phyloP scores from a whole-genome alignment of 2,888 invertebrate genomes.

The Agrochola macilenta region DNA sequence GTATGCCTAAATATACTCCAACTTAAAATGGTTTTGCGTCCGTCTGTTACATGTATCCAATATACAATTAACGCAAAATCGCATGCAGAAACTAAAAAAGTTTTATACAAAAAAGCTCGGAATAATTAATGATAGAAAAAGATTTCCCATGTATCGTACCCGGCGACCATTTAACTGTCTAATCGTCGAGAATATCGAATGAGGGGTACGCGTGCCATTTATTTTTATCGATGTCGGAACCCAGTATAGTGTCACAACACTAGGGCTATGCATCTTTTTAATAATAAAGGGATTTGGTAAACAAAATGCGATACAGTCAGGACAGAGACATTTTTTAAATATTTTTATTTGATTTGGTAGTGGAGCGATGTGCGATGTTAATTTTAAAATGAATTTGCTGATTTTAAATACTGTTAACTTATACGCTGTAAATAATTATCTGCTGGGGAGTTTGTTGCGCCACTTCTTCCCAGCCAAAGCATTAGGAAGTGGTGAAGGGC shows the following conservation, averaged over 20 bases:
- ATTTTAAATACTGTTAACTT: constrained; percentile 19
- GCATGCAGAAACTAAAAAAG: constrained; percentile 62
- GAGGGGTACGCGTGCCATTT: constrained; percentile 62
- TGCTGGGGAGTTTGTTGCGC: neutral
- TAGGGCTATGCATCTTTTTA: constrained; percentile 84
- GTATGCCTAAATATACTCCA: constrained; percentile 24
- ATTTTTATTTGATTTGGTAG: constrained; percentile 62
- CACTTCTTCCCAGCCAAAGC: neutral
- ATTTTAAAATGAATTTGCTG: constrained; percentile 12
- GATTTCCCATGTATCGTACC: constrained; percentile 77
- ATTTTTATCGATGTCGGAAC: constrained; percentile 76
- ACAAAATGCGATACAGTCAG: constrained; percentile 76
- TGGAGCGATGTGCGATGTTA: constrained; percentile 15
- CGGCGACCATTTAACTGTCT: constrained; percentile 69
- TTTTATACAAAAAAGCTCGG: constrained; percentile 57
- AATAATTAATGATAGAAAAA: constrained; percentile 83
- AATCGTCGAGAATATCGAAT: constrained; percentile 74
- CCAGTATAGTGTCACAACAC: constrained; percentile 72
- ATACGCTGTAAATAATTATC: neutral
- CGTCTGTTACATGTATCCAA: constrained; percentile 56
- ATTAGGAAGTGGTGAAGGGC: no score
- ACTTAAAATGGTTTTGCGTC: constrained; percentile 17
- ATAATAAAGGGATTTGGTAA: constrained; percentile 88
- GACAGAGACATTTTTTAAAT: constrained; percentile 61
- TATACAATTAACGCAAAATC: constrained; percentile 69